Base-by-base conservation (phyloP, 2,113 vertebrate genomes). In the Tyto alba region DNA sequence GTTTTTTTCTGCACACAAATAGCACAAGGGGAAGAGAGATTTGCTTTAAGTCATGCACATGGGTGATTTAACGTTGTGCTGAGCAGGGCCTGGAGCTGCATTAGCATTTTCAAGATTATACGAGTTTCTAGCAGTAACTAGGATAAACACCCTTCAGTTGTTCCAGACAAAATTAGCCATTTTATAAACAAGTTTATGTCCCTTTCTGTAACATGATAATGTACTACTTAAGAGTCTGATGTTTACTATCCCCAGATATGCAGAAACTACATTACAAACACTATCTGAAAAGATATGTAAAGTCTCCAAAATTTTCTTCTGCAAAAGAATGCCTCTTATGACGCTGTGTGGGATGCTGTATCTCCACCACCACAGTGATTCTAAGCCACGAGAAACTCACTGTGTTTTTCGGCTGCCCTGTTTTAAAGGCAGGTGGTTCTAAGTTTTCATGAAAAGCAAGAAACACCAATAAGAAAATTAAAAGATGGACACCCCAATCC, bases 291-390 rank as follows among this genome's bases (percentile, higher is more conserved):
- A 56, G 30, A 41, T 4, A 3, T 0, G 9, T 3, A 13, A 48
- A 38, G 13, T 11, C 20, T 62, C 59, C 40, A 27, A 7, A 68
- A 48, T 21, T 41, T 56, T 27, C 11, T 41, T 45, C 38, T 45
- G 20, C 30, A 27, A 32, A 43, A 16, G 57, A 53, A 43, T 2
- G 10, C 5, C 60, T 72, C 71, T 20, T 13, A 3, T 1, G 43
- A 13, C 1, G 0, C 40, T 16, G 23, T 1, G 4, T 27, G 63
- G 43, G 57, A 36, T 0, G 3, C 60, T 52, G 66, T 30, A n/a
- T 48, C 56, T 45, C 41, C 40, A 32, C 17, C 26, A 2, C 27
- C 0, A 2, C 0, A 0, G 17, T 1, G 3, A 30, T 36, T 69
- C 84, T 47, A 30, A 67, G 18, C 36, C 43, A 21, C 36, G 50